phyloP scores from a whole-genome alignment of 2,113 vertebrate genomes.

The Balaeniceps rex region DNA sequence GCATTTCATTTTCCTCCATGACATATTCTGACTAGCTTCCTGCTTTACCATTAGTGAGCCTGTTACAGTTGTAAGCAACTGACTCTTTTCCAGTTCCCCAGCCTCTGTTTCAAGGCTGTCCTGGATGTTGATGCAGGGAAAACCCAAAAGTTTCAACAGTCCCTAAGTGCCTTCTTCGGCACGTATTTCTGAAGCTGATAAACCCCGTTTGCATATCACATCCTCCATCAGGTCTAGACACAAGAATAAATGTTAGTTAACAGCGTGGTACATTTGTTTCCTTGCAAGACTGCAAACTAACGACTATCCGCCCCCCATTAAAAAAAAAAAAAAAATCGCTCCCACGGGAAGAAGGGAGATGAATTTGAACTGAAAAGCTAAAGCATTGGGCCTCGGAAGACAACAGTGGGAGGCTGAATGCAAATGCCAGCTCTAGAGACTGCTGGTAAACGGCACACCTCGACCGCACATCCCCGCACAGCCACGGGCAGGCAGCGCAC shows the following conservation, averaged over 20 bases:
- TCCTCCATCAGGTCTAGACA: not conserved
- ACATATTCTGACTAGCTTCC: not conserved
- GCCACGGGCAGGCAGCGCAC: not conserved
- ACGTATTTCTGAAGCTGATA: not conserved
- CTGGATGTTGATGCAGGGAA: not conserved
- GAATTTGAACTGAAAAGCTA: not conserved
- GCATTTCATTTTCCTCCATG: not conserved
- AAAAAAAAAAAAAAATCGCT: not conserved
- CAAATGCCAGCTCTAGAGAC: not conserved
- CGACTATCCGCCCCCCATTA: rapidly evolving
- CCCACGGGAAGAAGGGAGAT: not conserved
- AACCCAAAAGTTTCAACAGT: not conserved
- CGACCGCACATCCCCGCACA: not conserved
- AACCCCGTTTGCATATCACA: not conserved
- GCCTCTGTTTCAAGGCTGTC: not conserved
- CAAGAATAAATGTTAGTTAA: not conserved
- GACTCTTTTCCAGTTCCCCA: not conserved
- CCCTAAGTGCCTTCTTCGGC: not conserved
- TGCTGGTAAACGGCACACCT: not conserved
- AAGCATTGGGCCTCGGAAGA: not conserved
- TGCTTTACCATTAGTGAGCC: not conserved
- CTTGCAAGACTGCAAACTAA: not conserved
- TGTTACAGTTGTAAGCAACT: not conserved
- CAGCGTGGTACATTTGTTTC: not conserved
- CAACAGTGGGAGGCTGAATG: not conserved